A percentile compares a stretch with the other conserved stretches of the same genome.
Evolutionary conservation across 2,113 vertebrate species (phyloP).

Genomic region (Lutjanus erythropterus): DNA sequence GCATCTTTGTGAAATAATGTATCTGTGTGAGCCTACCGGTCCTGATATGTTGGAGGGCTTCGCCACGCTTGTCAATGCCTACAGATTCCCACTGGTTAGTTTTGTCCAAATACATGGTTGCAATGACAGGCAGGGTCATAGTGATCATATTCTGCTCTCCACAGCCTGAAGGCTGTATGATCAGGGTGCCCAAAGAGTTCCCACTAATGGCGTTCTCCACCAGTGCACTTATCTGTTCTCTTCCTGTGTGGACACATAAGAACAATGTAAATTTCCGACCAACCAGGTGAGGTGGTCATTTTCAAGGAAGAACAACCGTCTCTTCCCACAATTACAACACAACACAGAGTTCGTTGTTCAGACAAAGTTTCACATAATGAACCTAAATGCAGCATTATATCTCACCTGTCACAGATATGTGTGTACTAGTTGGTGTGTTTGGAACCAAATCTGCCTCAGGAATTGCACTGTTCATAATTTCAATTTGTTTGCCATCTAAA

Average conservation of each 20-base stretch:
- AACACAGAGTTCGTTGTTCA: too few relatives aligned
- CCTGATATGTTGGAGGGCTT: conserved; percentile 70
- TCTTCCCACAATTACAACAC: neutral
- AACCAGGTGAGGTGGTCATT: too few relatives aligned
- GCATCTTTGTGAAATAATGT: neutral
- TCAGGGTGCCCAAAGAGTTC: conserved; percentile 40
- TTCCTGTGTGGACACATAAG: conserved; percentile 29
- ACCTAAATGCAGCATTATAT: neutral
- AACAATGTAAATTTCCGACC: too few relatives aligned
- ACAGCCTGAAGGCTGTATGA: conserved; percentile 62
- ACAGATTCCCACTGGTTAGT: conserved; percentile 81
- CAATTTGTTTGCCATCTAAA: conserved; percentile 62
- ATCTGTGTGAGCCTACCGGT: conserved; percentile 73
- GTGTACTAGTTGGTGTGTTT: conserved; percentile 58
- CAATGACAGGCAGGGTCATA: conserved; percentile 75
- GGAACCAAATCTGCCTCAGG: conserved; percentile 61
- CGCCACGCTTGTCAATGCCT: conserved; percentile 46
- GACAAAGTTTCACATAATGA: too few relatives aligned
- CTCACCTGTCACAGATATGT: conserved; percentile 79
- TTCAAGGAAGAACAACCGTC: neutral
- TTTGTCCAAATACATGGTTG: conserved; percentile 79
- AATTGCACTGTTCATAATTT: conserved; percentile 51
- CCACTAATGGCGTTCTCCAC: conserved; percentile 73
- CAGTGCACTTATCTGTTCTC: conserved; percentile 49
- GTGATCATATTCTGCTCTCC: conserved; percentile 80